A percentile compares a stretch with the other conserved stretches of the same genome.
Conservation (phyloP, 1,140 invertebrate genomes). For the Penaeus vannamei region DNA sequence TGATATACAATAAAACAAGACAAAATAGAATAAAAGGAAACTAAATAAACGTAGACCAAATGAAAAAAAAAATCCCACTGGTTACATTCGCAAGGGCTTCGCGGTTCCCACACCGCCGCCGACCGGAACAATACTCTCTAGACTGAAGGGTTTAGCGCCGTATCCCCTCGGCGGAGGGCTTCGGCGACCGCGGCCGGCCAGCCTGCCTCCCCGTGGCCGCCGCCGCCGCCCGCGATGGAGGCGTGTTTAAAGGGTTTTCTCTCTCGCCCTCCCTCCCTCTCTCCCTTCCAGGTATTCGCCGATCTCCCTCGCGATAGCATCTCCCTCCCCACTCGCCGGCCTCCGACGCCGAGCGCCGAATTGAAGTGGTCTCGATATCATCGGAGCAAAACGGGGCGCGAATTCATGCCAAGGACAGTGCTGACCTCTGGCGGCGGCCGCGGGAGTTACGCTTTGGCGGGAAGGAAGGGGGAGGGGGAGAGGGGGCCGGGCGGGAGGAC, state of each 20-base stretch:
- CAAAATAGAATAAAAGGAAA: too few relatives aligned
- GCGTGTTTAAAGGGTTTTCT: constrained; percentile 38
- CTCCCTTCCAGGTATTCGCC: constrained; percentile 57
- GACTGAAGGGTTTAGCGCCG: too few relatives aligned
- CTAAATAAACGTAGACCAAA: too few relatives aligned
- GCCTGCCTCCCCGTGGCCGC: not conserved
- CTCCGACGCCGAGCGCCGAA: constrained; percentile 52
- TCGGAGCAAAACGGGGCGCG: constrained; percentile 37
- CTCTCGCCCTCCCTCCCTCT: constrained; percentile 9
- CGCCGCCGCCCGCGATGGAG: constrained; percentile 19
- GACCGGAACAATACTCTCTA: too few relatives aligned
- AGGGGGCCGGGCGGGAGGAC: not conserved
- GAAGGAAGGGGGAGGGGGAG: not conserved
- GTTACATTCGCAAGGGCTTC: too few relatives aligned
- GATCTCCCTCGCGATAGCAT: constrained; percentile 60
- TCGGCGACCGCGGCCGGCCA: not conserved
- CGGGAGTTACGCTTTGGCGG: constrained; percentile 34
- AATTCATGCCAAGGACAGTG: constrained; percentile 53
- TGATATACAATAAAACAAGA: too few relatives aligned
- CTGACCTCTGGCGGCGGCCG: constrained; percentile 50
- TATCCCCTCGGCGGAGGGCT: too few relatives aligned
- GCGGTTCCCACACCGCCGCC: too few relatives aligned
- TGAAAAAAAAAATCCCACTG: too few relatives aligned
- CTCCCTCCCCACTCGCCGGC: constrained; percentile 36
- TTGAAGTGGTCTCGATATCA: constrained; percentile 59